Percentiles rank a stretch among this genome's conserved stretches.
Conservation (phyloP, 1,140 invertebrate species). For the Diachasma alloeum region DNA sequence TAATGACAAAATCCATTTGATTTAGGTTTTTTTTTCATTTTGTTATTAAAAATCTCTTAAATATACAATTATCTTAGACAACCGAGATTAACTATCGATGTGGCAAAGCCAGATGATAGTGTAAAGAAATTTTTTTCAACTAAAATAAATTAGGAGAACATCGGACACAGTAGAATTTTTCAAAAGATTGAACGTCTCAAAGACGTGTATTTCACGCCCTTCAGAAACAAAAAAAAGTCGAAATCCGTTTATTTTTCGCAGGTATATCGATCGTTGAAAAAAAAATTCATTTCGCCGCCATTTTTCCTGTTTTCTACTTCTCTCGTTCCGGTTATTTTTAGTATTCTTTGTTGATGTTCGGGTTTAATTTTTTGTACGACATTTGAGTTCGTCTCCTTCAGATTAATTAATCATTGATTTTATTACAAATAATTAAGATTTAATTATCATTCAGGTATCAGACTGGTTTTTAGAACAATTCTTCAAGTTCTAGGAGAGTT, state of each 20-base stretch:
- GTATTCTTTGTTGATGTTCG: constrained; percentile 13
- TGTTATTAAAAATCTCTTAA: constrained; percentile 2
- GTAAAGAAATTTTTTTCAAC: background rate
- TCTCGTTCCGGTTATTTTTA: constrained; percentile 25
- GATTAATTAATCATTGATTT: background rate
- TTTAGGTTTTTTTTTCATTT: constrained; percentile 2
- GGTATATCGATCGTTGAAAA: constrained; percentile 4
- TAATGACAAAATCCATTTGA: background rate
- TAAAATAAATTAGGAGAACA: background rate
- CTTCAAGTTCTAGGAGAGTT: background rate
- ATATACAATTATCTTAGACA: constrained; percentile 12
- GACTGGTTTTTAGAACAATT: background rate
- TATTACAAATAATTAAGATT: background rate
- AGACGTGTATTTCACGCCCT: background rate
- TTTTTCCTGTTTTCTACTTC: constrained; percentile 24
- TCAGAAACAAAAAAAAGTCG: background rate
- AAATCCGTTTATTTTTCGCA: constrained; percentile 24
- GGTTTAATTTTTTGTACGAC: constrained; percentile 30
- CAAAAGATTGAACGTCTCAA: background rate
- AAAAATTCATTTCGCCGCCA: constrained; percentile 6
- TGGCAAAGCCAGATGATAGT: constrained; percentile 1
- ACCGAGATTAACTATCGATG: background rate
- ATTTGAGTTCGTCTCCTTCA: constrained; percentile 44
- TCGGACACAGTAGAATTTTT: background rate
- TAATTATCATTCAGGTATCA: constrained; percentile 11